Evolutionary conservation across 2,797 vertebrate genomes (phyloP).

Genomic region (Micropoecilia bifurca): DNA sequence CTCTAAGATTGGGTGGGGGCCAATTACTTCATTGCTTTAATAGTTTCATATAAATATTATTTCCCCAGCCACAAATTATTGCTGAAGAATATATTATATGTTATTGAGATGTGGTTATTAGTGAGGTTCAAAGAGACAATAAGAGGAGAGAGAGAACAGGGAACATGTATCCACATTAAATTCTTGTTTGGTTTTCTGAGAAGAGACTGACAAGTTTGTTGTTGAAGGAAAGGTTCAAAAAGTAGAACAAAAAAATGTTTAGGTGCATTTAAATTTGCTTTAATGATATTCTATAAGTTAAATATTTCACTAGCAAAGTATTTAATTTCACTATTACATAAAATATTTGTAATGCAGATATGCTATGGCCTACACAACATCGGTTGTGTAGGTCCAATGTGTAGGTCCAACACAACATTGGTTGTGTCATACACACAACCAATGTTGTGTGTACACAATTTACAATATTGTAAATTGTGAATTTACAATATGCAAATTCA

Average conservation of each 20-base stretch:
- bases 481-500: too few species aligned
- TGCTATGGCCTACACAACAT: not conserved
- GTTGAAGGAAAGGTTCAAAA: conserved; percentile 16
- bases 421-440: too few species aligned
- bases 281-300: not conserved
- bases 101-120: conserved; percentile 69
- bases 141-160: conserved; percentile 34
- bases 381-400: too few species aligned
- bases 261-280: not conserved
- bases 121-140: conserved; percentile 32
- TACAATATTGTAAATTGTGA: too few species aligned
- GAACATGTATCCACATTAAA: conserved; percentile 47
- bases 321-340: not conserved
- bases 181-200: conserved; percentile 25
- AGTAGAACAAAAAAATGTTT: not conserved
- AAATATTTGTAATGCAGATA: not conserved
- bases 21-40: conserved; percentile 18
- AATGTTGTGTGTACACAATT: too few species aligned
- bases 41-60: conserved; percentile 48
- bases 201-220: conserved; percentile 33
- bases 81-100: conserved; percentile 65
- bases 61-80: conserved; percentile 60
- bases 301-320: not conserved
- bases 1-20: not conserved
- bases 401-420: too few species aligned